Evolutionary conservation across 2,113 vertebrate genomes (phyloP), one percentile per base, ranked within the genome.

Genomic region (Scomber scombrus): DNA sequence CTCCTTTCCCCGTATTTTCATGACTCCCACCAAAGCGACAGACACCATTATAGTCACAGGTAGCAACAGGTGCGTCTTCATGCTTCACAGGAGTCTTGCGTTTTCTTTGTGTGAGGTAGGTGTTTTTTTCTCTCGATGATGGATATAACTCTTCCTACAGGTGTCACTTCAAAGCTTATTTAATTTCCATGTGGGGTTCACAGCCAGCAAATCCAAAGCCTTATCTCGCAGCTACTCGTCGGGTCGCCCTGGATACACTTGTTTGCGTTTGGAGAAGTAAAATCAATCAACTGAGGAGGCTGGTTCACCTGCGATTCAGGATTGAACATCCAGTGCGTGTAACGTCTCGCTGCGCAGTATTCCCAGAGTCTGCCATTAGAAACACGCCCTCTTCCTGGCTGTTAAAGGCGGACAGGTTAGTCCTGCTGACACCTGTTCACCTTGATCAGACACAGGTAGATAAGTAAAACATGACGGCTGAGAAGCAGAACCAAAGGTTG

Each of bases 51-150:
- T 0, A 0, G 82, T 1, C 15, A 78, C 0, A 2, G 56, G 58
- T 8, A 93, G 3, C 0, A 90, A 0, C 1, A 70, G 1, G 0
- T 70, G 23, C 3, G 43, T 5, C 72, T 85, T 94, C 93, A 94
- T 94, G 56, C 0, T 85, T 58, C 0, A 4, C 11, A 12, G 6
- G 6, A 46, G 31, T 11, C 4, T 50, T 1, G 47, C 12, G 40
- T 4, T 8, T 26, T 46, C 3, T 29, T 3, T 4, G 11, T 2
- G 50, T 9, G 9, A 46, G 73, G 11, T 43, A 2, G 3, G n/a
- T n/a, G n/a, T n/a, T 26, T 26, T 50, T 11, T 21, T 2, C 15
- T 1, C 34, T 3, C n/a, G 45, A 10, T 13, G 34, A 12, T 46
- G 31, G 11, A 12, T 5, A 3, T 8, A 11, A 0, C 5, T 56